Evolutionary conservation across 2,797 vertebrate genomes (phyloP), one percentile per base, ranked within the genome.

Genomic region (Rhinichthys osculus): DNA sequence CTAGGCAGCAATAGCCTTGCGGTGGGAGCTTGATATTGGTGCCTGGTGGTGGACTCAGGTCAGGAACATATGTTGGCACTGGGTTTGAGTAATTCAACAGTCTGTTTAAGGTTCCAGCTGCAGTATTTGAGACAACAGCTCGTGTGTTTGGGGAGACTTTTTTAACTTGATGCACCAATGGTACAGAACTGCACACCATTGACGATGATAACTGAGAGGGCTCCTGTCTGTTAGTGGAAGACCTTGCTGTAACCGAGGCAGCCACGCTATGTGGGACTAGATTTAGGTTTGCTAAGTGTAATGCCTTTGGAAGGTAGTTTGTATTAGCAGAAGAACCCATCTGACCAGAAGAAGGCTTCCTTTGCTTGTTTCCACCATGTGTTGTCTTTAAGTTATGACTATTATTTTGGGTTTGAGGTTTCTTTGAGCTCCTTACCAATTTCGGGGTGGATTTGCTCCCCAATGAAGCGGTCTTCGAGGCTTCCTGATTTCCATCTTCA

Each of bases 221-320:
- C 72, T 89, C 93, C 10, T 95, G 95, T 38, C 96, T 94, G 90
- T 96, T 96, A 0, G 91, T 89, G 0, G 96, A 92, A 0, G 96
- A 95, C 71, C 96, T 97, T 0, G 97, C 96, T 0, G 97, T 93
- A 10, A 97, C 98, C 0, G 97, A 97, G 0, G 97, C 97, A 0
- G 97, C 97, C 0, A 99, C 97, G 0, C 98, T 99, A 90, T 99
- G 98, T 0, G 98, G 98, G 30, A 99, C 98, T 87, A 99, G 91
- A 92, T 99, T 99, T 87, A 99, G 95, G 89, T 97, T 99, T n/a
- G 98, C 98, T 88, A 99, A 92, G 92, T 99, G 98, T 91, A 99
- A 96, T 0, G 98, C 98, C 94, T 99, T 99, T 78, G 98, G 98
- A 67, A 99, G 96, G 19, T 97, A 95, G 89, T 87, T 96, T 82